Base-by-base conservation (phyloP, 1,140 invertebrate genomes). In the Lepidurus couesii region DNA sequence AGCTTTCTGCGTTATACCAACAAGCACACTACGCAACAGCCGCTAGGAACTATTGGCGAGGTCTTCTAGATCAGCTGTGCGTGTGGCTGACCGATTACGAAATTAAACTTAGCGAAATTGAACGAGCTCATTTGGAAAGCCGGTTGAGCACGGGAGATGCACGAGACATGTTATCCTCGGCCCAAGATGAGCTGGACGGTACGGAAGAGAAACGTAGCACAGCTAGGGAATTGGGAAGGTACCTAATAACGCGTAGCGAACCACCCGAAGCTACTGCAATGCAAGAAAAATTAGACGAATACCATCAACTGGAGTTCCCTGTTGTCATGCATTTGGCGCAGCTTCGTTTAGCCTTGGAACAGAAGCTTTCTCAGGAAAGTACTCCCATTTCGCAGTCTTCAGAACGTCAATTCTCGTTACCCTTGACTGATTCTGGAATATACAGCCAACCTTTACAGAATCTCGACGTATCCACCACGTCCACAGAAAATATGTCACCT, bases 261-360 rank as follows among this genome's bases (percentile, higher is more conserved):
- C 83, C 87, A 4, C 84, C 86, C 5, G 88, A 91, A 47, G 85
- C 89, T 4, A 81, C 84, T 16, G 85, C 85, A 3, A 84, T 91
- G n/a, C 88, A 91, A 80, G 84, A 87, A 74, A 86, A 91, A 81
- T 89, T 92, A 1, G 88, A 91, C 73, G 90, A 91, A 81, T 92
- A 92, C 80, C 90, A 91, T n/a, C 21, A 74, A 24, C 16, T 45
- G 6, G 78, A 79, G 44, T 45, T 42, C 45, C 26, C 21, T 16
- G 78, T 75, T 21, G 13, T 79, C n/a, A 21, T 79, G 42, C 42
- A 45, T 44, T 34, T 79, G 73, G 78, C 78, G 1, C 78, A 74
- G 43, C 34, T 79, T 24, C 73, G 73, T 47, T 44, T 79, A 34
- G 73, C 44, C 16, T 74, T 79, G 21, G 78, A 79, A 26, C 78